Evolutionary conservation across 2,113 vertebrate genomes (phyloP).

Genomic region (Perccottus glenii): DNA sequence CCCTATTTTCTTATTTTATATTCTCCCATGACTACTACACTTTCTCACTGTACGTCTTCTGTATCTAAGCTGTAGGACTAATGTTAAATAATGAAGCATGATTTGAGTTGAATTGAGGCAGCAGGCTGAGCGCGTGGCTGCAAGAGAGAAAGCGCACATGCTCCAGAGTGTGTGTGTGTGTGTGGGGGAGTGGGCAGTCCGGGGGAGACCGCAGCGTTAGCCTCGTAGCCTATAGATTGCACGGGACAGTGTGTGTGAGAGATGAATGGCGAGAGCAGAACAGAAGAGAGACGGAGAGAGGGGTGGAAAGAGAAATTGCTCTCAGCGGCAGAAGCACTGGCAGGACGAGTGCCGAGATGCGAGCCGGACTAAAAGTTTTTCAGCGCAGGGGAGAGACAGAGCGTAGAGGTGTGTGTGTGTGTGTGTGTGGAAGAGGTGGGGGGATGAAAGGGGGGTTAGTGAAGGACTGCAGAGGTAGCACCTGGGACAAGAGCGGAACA

Average conservation of each 20-base stretch:
- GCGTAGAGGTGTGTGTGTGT: slow-evolving; percentile 33
- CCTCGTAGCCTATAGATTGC: slow-evolving; percentile 48
- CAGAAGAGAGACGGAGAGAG: slow-evolving; percentile 9
- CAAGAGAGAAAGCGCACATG: slow-evolving; percentile 48
- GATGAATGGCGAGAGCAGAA: slow-evolving; percentile 22
- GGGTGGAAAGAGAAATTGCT: slow-evolving; percentile 28
- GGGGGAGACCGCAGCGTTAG: slow-evolving; percentile 41
- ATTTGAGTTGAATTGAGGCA: slow-evolving; percentile 12
- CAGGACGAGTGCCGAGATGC: slow-evolving; percentile 44
- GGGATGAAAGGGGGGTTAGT: slow-evolving; percentile 37
- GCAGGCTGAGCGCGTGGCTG: slow-evolving; percentile 33
- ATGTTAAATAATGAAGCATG: too few relatives aligned
- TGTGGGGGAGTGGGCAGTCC: slow-evolving; percentile 37
- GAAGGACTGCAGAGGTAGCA: slow-evolving; percentile 78
- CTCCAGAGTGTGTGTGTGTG: slow-evolving; percentile 11
- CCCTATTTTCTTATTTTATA: too few relatives aligned
- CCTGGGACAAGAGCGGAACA: slow-evolving; percentile 64
- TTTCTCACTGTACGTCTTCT: too few relatives aligned
- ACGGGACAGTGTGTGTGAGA: slow-evolving; percentile 40
- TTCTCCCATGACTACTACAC: too few relatives aligned
- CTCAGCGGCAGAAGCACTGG: slow-evolving; percentile 26
- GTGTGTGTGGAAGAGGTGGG: slow-evolving; percentile 27
- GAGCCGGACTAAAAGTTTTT: slow-evolving; percentile 72
- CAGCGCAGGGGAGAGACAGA: slow-evolving; percentile 41
- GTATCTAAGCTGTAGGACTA: too few relatives aligned